Conservation (phyloP, 2,888 invertebrate genomes). For the Glyphotaelius pellucidus region DNA sequence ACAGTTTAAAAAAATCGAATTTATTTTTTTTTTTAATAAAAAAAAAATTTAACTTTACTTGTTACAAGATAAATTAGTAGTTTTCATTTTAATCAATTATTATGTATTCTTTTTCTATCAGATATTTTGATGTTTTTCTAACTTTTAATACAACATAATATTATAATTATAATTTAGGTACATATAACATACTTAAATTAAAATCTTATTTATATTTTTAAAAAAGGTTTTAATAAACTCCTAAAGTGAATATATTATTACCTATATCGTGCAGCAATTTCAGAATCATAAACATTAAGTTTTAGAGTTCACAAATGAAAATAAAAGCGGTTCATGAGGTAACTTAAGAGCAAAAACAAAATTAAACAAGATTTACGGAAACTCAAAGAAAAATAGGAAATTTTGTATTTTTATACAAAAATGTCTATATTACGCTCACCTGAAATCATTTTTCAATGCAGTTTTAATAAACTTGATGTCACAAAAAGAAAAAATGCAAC, state of each 20-base stretch:
- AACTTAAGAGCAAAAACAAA: background rate
- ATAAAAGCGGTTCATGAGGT: background rate
- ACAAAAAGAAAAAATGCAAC: background rate
- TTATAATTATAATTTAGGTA: background rate
- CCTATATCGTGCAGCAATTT: background rate
- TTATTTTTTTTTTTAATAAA: slow-evolving; percentile 52
- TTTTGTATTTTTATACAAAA: background rate
- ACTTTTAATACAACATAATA: background rate
- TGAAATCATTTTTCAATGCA: background rate
- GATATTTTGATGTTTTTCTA: background rate
- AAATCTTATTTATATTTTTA: slow-evolving; percentile 8
- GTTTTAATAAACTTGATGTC: too few relatives aligned
- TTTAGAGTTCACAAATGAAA: background rate
- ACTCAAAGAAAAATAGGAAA: background rate
- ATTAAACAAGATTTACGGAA: background rate
- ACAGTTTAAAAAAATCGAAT: slow-evolving; percentile 52
- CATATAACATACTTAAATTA: background rate
- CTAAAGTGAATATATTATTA: slow-evolving; percentile 2
- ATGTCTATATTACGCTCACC: background rate
- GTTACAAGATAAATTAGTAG: slow-evolving; percentile 5
- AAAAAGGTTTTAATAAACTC: slow-evolving; percentile 5
- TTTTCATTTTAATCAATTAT: background rate
- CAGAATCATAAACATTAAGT: background rate
- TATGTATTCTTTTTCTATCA: background rate
- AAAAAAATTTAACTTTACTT: slow-evolving; percentile 27